Base-by-base conservation (phyloP, 2,113 vertebrate species). In the Phycodurus eques region DNA sequence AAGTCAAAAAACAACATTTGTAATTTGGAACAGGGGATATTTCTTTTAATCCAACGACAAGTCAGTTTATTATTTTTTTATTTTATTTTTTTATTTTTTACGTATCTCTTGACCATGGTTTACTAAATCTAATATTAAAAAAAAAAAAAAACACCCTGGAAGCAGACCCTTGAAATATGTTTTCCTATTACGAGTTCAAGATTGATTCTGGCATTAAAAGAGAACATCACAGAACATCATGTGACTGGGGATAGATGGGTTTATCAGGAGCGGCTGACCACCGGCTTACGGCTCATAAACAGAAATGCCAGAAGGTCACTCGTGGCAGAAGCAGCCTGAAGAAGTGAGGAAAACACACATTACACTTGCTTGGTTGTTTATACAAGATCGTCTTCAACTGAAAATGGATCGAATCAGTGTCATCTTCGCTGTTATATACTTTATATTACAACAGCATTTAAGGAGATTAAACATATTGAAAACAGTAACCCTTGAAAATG, bases 301-400 rank as follows among this genome's bases (percentile, higher is more conserved):
- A 20, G 1, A 80, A 80, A 83, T 83, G 71, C 65, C 74, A 81
- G 33, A 42, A 72, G 79, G 68, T 70, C 51, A 51, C 56, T 56
- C 0, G 63, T 64, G 71, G 81, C 53, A 73, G 49, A 73, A 72
- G 42, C 13, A 47, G 54, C 43, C 39, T 33, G 39, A 8, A 8
- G 2, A 6, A 61, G 47, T 14, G 57, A 33, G 0, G 15, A 46
- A 44, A 63, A 57, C n/a, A 31, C 20, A 31, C 22, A 5, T 47
- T 22, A 27, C 64, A 31, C 64, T 27, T 14, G 43, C 22, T 49
- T 27, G 17, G 27, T 31, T 33, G 51, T 39, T 60, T 60, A 15
- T 33, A 14, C 14, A 5, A 60, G 7, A 61, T 5, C 15, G 49
- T 11, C 44, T 46, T 13, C 12, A 11, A 46, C 14, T 5, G 1